Base-by-base conservation (phyloP, 2,113 vertebrate species). In the Plestiodon gilberti region DNA sequence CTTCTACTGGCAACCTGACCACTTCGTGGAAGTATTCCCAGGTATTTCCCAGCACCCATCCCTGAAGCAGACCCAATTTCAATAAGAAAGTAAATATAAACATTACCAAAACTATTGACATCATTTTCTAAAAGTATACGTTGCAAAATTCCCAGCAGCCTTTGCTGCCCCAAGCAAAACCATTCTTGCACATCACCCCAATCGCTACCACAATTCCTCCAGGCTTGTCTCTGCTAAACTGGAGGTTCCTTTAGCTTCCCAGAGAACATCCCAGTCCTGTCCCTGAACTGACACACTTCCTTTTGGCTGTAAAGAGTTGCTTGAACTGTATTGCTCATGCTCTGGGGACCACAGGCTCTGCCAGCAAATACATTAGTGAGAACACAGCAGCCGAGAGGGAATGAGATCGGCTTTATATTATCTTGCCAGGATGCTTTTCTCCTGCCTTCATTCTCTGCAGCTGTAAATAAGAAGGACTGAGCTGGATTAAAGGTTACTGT, bases 331-430 rank as follows among this genome's bases (percentile, higher is more conserved):
- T 38, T 61, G 91, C 64, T 57, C 85, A n/a, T 6, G 86, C 95
- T 92, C 78, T 0, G 0, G 91, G 88, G 90, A 94, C 52, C 3
- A 52, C 0, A 0, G 87, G 77, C 71, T 0, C 85, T 93, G 93
- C 94, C 95, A 95, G 94, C 87, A 95, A 82, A 90, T 84, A 92
- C 94, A 93, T 94, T 93, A 94, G 90, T 0, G 33, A 93, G 83
- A 92, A 86, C 86, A 81, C 81, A 90, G 91, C 93, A 90, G 87
- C 89, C 67, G 85, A 81, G 25, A 78, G 84, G 85, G 52, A 92
- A 94, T 88, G 84, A 94, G 90, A 92, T 78, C 35, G 1, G 90
- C 90, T 82, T 81, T 64, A 83, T 81, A 38, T 69, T 67, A 67
- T 93, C 92, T 91, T 91, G 91, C 94, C 93, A 94, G 95, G 86